Evolutionary conservation across 2,113 vertebrate species (phyloP).

Genomic region (Naja naja): DNA sequence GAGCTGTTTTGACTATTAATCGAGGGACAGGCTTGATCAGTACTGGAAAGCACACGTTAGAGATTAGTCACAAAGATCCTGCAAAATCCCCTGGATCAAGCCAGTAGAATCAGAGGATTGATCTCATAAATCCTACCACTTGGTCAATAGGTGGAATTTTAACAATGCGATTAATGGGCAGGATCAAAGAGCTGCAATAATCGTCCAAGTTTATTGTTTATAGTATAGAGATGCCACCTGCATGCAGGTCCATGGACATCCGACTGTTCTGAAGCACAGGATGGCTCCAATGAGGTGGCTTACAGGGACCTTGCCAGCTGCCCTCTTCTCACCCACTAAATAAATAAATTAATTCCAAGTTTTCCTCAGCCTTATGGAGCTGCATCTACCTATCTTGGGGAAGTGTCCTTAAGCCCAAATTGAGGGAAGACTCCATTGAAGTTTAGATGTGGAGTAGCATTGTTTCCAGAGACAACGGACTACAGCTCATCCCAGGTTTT

Average conservation of each 20-base stretch:
- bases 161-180: constrained; percentile 50
- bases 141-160: constrained; percentile 44
- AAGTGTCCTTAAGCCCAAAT: not conserved
- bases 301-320: constrained; percentile 9
- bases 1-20: not conserved
- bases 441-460: not conserved
- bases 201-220: constrained; percentile 43
- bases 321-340: not conserved
- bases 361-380: not conserved
- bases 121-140: constrained; percentile 47
- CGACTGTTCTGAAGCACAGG: constrained; percentile 15
- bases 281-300: constrained; percentile 30
- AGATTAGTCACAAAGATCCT: constrained; percentile 36
- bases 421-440: not conserved
- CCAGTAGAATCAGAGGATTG: constrained; percentile 8
- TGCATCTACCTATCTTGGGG: not conserved
- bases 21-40: not conserved
- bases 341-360: not conserved
- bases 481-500: not conserved
- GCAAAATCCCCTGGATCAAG: constrained; percentile 1
- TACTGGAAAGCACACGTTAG: not conserved
- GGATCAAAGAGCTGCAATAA: constrained; percentile 55
- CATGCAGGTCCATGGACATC: constrained; percentile 37
- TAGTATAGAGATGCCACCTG: constrained; percentile 37
- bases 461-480: not conserved